A percentile compares a stretch with the other conserved stretches of the same genome.
Conservation (phyloP, 35 echinoderm and acorn worm genomes). For the Heliocidaris erythrogramma region DNA sequence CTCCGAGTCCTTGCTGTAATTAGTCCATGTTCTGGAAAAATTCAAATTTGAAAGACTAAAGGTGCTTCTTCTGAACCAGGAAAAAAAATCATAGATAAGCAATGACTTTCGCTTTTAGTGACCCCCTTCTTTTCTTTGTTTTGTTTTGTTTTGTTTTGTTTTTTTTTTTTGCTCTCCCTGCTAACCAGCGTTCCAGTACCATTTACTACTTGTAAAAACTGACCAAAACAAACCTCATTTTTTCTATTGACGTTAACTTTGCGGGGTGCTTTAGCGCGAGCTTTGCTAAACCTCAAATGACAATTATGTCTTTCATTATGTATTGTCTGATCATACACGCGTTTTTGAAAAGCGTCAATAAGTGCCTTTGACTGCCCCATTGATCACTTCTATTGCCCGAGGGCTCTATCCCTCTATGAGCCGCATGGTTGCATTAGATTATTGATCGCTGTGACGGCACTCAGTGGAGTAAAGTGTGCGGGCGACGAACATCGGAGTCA, state of each 20-base stretch:
- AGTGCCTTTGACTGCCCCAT: not conserved
- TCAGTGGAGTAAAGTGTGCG: not conserved
- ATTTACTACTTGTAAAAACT: not conserved
- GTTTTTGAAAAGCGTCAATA: slow-evolving; percentile 10
- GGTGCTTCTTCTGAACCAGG: too few species aligned
- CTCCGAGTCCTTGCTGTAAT: too few species aligned
- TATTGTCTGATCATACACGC: not conserved
- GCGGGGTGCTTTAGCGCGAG: not conserved
- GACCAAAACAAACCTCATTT: not conserved
- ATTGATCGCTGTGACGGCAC: not conserved
- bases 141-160: not conserved
- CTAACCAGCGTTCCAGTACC: not conserved
- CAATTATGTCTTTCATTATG: not conserved
- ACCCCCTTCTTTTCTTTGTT: not conserved
- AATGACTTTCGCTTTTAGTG: too few species aligned
- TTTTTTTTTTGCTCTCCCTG: not conserved
- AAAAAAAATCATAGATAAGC: too few species aligned
- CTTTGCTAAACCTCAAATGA: not conserved
- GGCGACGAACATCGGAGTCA: not conserved
- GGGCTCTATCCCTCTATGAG: not conserved
- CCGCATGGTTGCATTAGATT: not conserved
- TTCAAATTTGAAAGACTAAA: too few species aligned
- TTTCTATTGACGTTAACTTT: not conserved
- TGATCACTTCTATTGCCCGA: not conserved
- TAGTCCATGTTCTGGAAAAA: too few species aligned